Base-by-base conservation (phyloP, 2,888 invertebrate genomes). In the Dione juno region DNA sequence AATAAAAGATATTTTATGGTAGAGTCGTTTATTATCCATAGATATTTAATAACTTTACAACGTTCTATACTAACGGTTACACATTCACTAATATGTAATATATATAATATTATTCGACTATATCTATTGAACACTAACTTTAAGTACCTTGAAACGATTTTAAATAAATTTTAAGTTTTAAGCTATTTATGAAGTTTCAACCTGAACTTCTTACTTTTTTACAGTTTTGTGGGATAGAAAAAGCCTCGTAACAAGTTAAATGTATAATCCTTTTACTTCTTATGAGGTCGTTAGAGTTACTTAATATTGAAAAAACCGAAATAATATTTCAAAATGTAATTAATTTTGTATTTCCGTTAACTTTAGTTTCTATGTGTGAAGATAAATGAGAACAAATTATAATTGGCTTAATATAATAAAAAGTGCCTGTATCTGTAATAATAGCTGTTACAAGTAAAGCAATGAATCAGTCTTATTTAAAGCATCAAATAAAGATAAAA, bases 41-140 rank as follows among this genome's bases (percentile, higher is more conserved):
- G n/a, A n/a, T n/a, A 45, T 45, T 61, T 61, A 66, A 70, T 75
- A 76, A 74, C 73, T 75, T 70, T 75, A 73, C 72, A 74, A 61
- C 69, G 28, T 40, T 67, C 63, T 72, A 48, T 71, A 69, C 58
- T 69, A 68, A 67, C 48, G 74, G 67, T 69, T 75, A 74, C 71
- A 74, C 70, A 73, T 72, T 69, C 64, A 61, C 11, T 66, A 66
- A 19, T 16, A 67, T 16, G 28, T 69, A 43, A 63, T 61, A 57
- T 52, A 35, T 50, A 65, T 67, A 65, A 50, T 37, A 53, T 41
- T 43, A 69, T 63, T 63, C 37, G 2, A 1, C 35, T 64, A 48
- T 45, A 61, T 28, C 70, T 70, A 66, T 70, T 70, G 70, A 74
- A 74, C 74, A 74, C 74, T 74, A 67, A 70, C 40, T 66, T 64